Evolutionary conservation across 2,888 invertebrate species (phyloP).

Genomic region (Morpho deidamia): DNA sequence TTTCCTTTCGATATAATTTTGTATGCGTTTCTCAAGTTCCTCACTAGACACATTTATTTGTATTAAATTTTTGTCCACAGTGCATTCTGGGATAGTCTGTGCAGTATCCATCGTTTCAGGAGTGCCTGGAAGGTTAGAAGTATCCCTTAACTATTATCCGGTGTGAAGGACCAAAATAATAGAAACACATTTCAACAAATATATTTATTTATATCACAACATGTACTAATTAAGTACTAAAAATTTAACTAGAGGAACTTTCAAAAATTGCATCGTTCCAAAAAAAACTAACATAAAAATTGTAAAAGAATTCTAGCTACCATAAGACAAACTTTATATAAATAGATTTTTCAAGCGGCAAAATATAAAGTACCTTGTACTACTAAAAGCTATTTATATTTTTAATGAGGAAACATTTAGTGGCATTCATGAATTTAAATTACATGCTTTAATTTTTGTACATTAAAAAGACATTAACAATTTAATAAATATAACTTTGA

Average conservation of each 20-base stretch:
- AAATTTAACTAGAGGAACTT: no score
- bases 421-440: no score
- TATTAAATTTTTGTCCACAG: conserved; percentile 64
- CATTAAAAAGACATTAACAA: no score
- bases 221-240: not conserved
- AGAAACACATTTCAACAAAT: conserved; percentile 11
- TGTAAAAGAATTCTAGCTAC: no score
- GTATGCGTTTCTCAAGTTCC: conserved; percentile 83
- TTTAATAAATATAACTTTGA: no score
- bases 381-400: no score
- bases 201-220: conserved; percentile 22
- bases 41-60: conserved; percentile 83
- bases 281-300: not conserved
- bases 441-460: no score
- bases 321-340: no score
- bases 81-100: conserved; percentile 13
- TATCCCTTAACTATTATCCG: not conserved
- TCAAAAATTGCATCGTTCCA: not conserved
- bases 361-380: no score
- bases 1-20: conserved; percentile 86
- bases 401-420: no score
- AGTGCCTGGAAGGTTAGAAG: conserved; percentile 13
- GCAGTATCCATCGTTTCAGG: conserved; percentile 1
- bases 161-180: conserved; percentile 5
- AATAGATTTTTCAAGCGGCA: no score